Percentiles rank a stretch among this genome's conserved stretches.
phyloP scores from a whole-genome alignment of 2,797 vertebrate species.

The Margarornis squamiger region DNA sequence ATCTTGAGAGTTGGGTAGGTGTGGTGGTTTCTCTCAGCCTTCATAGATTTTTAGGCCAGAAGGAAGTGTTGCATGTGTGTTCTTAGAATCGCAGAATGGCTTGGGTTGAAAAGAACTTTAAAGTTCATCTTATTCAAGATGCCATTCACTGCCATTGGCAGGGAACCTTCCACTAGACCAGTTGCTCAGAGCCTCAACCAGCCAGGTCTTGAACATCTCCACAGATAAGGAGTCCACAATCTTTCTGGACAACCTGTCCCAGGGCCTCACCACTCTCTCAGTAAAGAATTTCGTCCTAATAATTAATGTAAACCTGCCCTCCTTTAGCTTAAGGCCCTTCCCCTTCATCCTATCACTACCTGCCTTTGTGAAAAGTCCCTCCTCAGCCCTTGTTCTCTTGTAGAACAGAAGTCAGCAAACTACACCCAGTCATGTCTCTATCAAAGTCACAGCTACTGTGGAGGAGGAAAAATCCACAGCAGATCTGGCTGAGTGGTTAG shows the following conservation, averaged over 20 bases:
- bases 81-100: not conserved
- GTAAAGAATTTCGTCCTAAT: not conserved
- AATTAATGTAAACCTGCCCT: not conserved
- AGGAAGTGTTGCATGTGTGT: not conserved
- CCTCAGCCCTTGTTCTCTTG: not conserved
- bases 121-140: fast-evolving
- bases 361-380: not conserved
- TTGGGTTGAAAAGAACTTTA: not conserved
- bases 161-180: fast-evolving
- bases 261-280: not conserved
- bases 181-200: not conserved
- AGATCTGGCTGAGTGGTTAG: not conserved
- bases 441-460: fast-evolving
- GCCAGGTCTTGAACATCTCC: not conserved
- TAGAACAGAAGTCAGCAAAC: not conserved
- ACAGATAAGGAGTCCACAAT: not conserved
- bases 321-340: not conserved
- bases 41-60: not conserved
- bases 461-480: not conserved
- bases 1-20: not conserved
- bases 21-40: not conserved
- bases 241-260: not conserved
- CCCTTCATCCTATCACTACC: no score
- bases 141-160: no score
- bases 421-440: not conserved